A percentile compares a stretch with the other conserved stretches of the same genome.
These are phyloP conservation scores for Eulacestoma nigropectus DNA, from an alignment of 2,113 vertebrate species.

Conservation along the genomic window DNA sequence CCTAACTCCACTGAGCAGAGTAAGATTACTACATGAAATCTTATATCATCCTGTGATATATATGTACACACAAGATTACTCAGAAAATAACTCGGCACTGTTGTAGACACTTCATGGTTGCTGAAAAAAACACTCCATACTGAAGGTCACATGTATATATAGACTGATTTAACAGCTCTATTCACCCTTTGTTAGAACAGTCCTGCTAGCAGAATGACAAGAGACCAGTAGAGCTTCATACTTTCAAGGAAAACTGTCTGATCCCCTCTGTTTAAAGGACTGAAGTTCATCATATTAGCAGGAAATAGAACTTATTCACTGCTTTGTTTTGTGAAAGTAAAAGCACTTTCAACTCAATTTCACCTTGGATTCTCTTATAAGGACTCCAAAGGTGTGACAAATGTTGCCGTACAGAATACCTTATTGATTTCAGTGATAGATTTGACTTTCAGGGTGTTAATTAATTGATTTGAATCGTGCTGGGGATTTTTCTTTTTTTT, in stretches of 20 bases:
- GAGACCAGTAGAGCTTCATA: neutral
- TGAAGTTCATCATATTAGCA: neutral
- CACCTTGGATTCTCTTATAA: neutral
- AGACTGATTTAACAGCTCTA: neutral
- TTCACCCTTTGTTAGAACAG: neutral
- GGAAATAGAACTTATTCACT: neutral
- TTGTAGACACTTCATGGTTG: slow-evolving; percentile 42
- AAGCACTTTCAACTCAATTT: neutral
- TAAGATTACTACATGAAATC: slow-evolving; percentile 40
- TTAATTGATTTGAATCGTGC: neutral
- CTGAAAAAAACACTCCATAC: neutral
- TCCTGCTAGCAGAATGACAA: neutral
- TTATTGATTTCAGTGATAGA: neutral
- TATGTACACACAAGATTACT: slow-evolving; percentile 39
- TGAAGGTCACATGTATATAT: slow-evolving; percentile 40
- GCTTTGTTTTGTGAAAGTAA: neutral
- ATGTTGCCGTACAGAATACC: neutral
- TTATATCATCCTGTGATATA: slow-evolving; percentile 46
- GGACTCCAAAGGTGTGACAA: neutral
- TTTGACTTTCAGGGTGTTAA: neutral
- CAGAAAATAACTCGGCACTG: slow-evolving; percentile 44
- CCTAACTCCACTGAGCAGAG: slow-evolving; percentile 7
- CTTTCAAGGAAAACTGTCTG: neutral
- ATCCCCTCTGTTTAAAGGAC: neutral
- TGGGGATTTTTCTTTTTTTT: neutral